These are phyloP conservation scores for Nephotettix cincticeps DNA, from an alignment of 1,140 invertebrate genomes.

Conservation along the genomic window DNA sequence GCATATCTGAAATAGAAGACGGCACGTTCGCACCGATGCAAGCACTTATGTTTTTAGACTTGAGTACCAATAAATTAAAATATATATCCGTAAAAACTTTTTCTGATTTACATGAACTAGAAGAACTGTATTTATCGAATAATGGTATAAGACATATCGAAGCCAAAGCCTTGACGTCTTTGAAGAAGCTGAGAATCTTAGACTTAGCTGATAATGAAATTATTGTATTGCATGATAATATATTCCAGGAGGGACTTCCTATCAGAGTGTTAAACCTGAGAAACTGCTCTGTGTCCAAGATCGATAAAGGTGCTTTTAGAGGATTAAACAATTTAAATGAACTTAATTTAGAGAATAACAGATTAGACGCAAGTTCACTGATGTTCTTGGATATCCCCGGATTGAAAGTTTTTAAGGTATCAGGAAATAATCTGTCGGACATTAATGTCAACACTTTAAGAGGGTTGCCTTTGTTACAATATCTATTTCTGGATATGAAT, in stretches of 20 bases:
- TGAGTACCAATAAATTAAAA: slow-evolving; percentile 71
- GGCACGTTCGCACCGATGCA: slow-evolving; percentile 74
- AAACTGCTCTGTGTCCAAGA: slow-evolving; percentile 59
- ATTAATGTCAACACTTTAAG: slow-evolving; percentile 66
- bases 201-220: slow-evolving; percentile 64
- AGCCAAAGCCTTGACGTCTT: slow-evolving; percentile 55
- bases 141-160: slow-evolving; percentile 60
- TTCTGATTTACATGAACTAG: slow-evolving; percentile 64
- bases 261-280: slow-evolving; percentile 58
- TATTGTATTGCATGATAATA: slow-evolving; percentile 52
- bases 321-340: slow-evolving; percentile 65
- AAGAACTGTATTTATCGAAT: slow-evolving; percentile 62
- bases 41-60: slow-evolving; percentile 71
- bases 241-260: slow-evolving; percentile 61
- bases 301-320: slow-evolving; percentile 64
- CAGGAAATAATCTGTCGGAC: slow-evolving; percentile 68
- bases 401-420: slow-evolving; percentile 67
- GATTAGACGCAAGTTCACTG: slow-evolving; percentile 63
- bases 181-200: slow-evolving; percentile 59
- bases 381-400: slow-evolving; percentile 68
- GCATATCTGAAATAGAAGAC: slow-evolving; percentile 75
- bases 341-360: slow-evolving; percentile 71
- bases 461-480: slow-evolving; percentile 71
- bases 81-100: slow-evolving; percentile 64
- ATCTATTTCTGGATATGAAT: slow-evolving; percentile 66